Conservation (phyloP, 2,113 vertebrate species). For the Ondatra zibethicus region DNA sequence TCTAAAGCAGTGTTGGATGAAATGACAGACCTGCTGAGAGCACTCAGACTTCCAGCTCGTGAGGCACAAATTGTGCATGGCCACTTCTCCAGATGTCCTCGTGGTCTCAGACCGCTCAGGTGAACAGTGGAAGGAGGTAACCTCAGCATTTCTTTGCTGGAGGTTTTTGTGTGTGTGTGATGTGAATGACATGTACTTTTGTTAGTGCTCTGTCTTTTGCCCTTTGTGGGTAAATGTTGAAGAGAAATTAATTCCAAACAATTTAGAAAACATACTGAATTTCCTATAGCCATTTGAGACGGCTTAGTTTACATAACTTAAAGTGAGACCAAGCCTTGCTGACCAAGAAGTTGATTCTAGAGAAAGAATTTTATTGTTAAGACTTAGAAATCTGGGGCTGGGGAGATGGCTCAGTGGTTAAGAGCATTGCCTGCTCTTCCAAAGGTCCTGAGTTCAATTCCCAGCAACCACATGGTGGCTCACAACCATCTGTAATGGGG, state of each 20-base stretch:
- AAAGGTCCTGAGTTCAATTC: no score
- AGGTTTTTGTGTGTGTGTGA: not conserved
- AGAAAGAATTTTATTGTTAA: slow-evolving; percentile 23
- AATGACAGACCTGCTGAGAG: not conserved
- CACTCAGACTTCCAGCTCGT: not conserved
- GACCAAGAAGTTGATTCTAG: slow-evolving; percentile 18
- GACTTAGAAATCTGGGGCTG: slow-evolving; percentile 2
- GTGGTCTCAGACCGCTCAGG: not conserved
- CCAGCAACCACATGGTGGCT: no score
- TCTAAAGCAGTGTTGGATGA: not conserved
- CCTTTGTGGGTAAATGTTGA: slow-evolving; percentile 22
- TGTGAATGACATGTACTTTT: not conserved
- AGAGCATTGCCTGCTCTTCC: no score
- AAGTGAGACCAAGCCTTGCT: slow-evolving; percentile 14
- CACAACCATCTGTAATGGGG: no score
- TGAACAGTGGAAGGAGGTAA: not conserved
- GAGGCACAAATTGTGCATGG: not conserved
- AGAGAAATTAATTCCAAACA: slow-evolving; percentile 28
- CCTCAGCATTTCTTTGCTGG: not conserved
- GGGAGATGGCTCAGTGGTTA: no score
- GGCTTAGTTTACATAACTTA: slow-evolving; percentile 46
- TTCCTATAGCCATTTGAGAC: slow-evolving; percentile 37
- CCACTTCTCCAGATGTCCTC: not conserved
- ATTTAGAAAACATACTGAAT: slow-evolving; percentile 26
- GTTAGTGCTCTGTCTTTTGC: not conserved